Evolutionary conservation across 2,888 invertebrate genomes (phyloP).

Genomic region (Hyposoter dolosus): DNA sequence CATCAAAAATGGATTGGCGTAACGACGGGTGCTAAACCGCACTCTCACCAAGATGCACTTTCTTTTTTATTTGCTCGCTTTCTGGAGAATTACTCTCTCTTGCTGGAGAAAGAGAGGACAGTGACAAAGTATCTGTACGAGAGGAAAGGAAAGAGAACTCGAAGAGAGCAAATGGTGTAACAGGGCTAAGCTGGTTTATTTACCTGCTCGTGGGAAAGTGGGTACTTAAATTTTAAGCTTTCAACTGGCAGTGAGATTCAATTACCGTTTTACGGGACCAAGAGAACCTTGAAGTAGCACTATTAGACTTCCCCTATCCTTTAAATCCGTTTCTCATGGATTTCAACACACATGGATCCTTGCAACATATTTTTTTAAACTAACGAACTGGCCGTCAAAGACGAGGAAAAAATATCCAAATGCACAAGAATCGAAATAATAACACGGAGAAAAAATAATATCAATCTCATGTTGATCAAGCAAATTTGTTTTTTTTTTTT

Average conservation of each 20-base stretch:
- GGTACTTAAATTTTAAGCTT: slow-evolving; percentile 79
- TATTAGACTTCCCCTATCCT: slow-evolving; percentile 17
- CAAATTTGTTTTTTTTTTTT: too few relatives aligned
- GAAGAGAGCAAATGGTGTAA: slow-evolving; percentile 57
- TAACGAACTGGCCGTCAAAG: not conserved
- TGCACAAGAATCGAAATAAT: not conserved
- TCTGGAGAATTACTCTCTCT: slow-evolving; percentile 46
- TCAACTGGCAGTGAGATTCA: slow-evolving; percentile 77
- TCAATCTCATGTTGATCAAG: too few relatives aligned
- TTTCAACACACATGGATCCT: not conserved
- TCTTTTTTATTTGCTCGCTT: slow-evolving; percentile 32
- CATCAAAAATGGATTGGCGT: slow-evolving; percentile 31
- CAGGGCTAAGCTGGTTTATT: slow-evolving; percentile 75
- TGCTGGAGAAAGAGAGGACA: slow-evolving; percentile 25
- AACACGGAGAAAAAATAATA: not conserved
- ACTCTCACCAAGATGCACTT: slow-evolving; percentile 40
- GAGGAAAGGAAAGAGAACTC: slow-evolving; percentile 14
- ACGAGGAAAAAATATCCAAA: not conserved
- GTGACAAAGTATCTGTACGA: slow-evolving; percentile 7
- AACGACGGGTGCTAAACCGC: slow-evolving; percentile 43
- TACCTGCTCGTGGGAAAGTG: slow-evolving; percentile 72
- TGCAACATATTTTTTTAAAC: not conserved
- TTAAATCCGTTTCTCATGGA: not conserved
- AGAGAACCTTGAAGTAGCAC: slow-evolving; percentile 75
- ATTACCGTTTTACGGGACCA: slow-evolving; percentile 77